These are phyloP conservation scores for Crypturellus undulatus DNA, from an alignment of 2,113 vertebrate species.

Conservation along the genomic window DNA sequence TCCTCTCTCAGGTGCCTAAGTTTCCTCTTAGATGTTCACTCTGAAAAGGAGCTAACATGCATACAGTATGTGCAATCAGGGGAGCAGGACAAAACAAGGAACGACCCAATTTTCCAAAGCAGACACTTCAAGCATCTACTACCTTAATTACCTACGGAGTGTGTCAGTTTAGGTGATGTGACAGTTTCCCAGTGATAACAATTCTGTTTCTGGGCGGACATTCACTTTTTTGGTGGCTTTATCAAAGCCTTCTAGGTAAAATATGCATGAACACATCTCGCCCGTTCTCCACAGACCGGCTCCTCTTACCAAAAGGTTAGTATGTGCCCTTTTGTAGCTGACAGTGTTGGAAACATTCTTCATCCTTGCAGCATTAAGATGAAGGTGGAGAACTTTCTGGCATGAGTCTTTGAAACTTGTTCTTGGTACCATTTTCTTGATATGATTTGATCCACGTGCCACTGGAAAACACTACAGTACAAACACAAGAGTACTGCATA, in stretches of 20 bases:
- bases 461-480: background rate
- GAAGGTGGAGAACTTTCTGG: background rate
- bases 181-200: slow-evolving; percentile 16
- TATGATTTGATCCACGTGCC: background rate
- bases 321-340: background rate
- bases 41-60: background rate
- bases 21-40: background rate
- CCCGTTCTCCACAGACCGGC: background rate
- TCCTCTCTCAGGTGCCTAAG: background rate
- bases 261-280: slow-evolving; percentile 31
- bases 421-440: background rate
- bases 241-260: slow-evolving; percentile 15
- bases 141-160: slow-evolving; percentile 7
- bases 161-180: background rate
- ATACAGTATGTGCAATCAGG: background rate
- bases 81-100: background rate
- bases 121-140: background rate
- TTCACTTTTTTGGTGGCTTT: slow-evolving; percentile 26
- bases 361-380: background rate
- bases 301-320: background rate
- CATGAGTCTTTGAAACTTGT: background rate
- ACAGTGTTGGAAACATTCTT: background rate
- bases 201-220: background rate
- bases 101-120: background rate
- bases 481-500: background rate